A percentile compares a stretch with the other conserved stretches of the same genome.
Conservation (phyloP, 2,888 invertebrate genomes). For the Acronicta aceris region DNA sequence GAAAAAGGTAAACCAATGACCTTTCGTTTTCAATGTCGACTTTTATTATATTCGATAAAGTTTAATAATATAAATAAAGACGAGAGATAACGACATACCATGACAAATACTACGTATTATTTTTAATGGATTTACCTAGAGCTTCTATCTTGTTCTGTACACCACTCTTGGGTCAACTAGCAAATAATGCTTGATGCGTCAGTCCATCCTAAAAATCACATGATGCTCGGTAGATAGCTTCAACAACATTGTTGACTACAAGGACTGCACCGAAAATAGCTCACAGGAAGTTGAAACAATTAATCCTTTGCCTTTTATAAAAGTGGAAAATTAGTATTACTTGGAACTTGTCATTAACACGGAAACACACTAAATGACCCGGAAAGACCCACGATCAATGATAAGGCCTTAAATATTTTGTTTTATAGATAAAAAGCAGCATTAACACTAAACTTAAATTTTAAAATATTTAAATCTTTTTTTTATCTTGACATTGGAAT, state of each 20-base stretch:
- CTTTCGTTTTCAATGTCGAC: constrained; percentile 30
- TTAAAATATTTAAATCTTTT: neutral
- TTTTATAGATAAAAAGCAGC: neutral
- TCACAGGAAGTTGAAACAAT: neutral
- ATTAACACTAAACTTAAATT: neutral
- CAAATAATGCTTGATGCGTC: no score
- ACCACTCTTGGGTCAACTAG: no score
- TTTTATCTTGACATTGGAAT: no score
- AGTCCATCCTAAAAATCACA: no score
- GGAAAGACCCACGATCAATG: constrained; percentile 4
- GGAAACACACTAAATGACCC: constrained; percentile 7
- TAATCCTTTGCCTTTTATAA: no score
- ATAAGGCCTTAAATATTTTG: constrained; percentile 2
- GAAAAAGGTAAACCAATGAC: constrained; percentile 19
- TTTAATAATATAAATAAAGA: neutral
- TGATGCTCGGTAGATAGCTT: no score
- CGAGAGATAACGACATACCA: no score
- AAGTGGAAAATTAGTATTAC: neutral
- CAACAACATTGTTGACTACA: no score
- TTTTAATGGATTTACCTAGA: no score
- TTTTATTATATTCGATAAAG: constrained; percentile 23
- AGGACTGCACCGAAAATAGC: neutral
- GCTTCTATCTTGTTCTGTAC: no score
- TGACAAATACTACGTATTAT: no score
- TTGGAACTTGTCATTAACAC: constrained; percentile 5